Evolutionary conservation across 2,797 vertebrate genomes (phyloP).

Genomic region (Acestrorhynchus altus): DNA sequence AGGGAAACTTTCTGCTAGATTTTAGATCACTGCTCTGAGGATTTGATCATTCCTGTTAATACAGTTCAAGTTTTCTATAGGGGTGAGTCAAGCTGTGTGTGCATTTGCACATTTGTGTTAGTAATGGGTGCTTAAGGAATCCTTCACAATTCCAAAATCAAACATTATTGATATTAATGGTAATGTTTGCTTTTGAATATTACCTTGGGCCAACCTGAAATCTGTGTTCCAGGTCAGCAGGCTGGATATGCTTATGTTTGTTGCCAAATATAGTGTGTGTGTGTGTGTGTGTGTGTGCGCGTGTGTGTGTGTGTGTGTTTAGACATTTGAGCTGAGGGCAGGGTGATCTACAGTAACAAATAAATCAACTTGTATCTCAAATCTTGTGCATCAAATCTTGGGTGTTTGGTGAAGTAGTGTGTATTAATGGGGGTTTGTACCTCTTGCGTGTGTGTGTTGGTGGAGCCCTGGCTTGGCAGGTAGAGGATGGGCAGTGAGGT

Average conservation of each 20-base stretch:
- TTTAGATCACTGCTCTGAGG: no score
- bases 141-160: background rate
- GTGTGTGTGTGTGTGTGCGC: slow-evolving; percentile 29
- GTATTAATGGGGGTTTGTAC: slow-evolving; percentile 57
- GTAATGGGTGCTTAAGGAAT: no score
- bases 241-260: slow-evolving; percentile 27
- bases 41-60: no score
- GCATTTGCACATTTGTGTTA: no score
- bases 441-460: slow-evolving; percentile 66
- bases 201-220: background rate
- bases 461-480: slow-evolving; percentile 78
- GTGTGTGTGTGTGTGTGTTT: slow-evolving; percentile 23
- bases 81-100: no score
- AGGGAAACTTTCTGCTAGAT: no score
- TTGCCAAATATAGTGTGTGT: slow-evolving; percentile 38
- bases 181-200: no score
- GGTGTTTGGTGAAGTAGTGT: background rate
- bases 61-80: no score
- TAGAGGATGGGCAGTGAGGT: slow-evolving; percentile 88
- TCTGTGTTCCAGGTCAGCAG: slow-evolving; percentile 35
- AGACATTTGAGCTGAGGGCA: background rate
- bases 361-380: background rate
- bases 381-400: background rate
- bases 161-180: background rate
- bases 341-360: background rate